phyloP scores from a whole-genome alignment of 1,140 invertebrate genomes.

The Conopomorpha cramerella region DNA sequence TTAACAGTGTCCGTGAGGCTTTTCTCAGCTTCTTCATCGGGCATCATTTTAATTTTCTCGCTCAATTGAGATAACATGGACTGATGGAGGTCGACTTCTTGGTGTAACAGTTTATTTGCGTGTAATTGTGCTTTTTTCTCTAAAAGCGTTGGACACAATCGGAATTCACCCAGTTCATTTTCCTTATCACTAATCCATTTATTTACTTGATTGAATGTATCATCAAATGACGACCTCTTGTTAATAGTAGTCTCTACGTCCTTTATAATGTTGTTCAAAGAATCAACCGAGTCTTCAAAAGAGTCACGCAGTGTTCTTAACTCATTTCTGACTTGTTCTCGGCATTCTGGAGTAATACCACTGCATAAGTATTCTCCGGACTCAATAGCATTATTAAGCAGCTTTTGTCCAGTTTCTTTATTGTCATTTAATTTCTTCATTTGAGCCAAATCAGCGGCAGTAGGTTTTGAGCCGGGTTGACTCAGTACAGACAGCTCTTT shows the following conservation, averaged over 20 bases:
- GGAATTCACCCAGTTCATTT: conserved; percentile 69
- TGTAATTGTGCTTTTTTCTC: conserved; percentile 87
- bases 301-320: conserved; percentile 78
- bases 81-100: conserved; percentile 83
- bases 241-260: conserved; percentile 84
- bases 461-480: conserved; percentile 68
- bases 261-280: conserved; percentile 83
- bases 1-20: conserved; percentile 72
- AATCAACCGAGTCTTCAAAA: conserved; percentile 84
- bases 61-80: conserved; percentile 78
- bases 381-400: conserved; percentile 82
- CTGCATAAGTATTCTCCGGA: conserved; percentile 86
- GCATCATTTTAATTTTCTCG: conserved; percentile 73
- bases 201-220: conserved; percentile 81
- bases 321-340: conserved; percentile 83
- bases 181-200: conserved; percentile 79
- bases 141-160: conserved; percentile 74
- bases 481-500: conserved; percentile 70
- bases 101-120: conserved; percentile 72
- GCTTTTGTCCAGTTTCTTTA: conserved; percentile 76
- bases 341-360: conserved; percentile 82
- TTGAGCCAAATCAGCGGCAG: conserved; percentile 72
- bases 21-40: conserved; percentile 74
- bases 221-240: conserved; percentile 88
- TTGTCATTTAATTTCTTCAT: conserved; percentile 75